Evolutionary conservation across 2,797 vertebrate species (phyloP).

Genomic region (Adelosebastes latens): DNA sequence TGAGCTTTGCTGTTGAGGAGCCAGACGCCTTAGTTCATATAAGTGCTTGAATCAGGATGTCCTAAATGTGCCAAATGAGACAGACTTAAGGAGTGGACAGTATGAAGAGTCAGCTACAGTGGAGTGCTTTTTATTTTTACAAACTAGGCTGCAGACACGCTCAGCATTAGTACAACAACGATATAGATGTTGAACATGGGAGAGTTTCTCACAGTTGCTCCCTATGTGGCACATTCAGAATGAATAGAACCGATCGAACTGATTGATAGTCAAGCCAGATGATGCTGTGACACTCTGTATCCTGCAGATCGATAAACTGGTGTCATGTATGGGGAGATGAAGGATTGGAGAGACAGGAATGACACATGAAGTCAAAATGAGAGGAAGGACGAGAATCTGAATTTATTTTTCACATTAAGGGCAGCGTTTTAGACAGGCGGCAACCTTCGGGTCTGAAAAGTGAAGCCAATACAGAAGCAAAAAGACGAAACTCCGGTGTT

Average conservation of each 20-base stretch:
- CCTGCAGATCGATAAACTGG: conserved; percentile 33
- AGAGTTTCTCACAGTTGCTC: neutral
- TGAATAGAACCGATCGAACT: conserved; percentile 20
- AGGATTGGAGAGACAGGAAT: neutral
- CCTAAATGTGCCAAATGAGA: conserved; percentile 63
- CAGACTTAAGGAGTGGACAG: conserved; percentile 31
- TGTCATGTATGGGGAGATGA: conserved; percentile 1
- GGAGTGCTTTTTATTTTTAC: neutral
- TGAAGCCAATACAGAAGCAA: neutral
- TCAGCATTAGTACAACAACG: neutral
- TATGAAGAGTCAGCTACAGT: conserved; percentile 4
- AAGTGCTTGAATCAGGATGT: conserved; percentile 41
- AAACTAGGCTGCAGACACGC: neutral
- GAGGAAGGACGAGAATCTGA: neutral
- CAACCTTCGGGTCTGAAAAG: neutral
- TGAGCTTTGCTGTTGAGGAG: conserved; percentile 49
- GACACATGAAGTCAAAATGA: neutral
- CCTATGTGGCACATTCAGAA: conserved; percentile 6
- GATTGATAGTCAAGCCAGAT: conserved; percentile 30
- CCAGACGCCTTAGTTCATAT: neutral
- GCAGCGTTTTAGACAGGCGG: neutral
- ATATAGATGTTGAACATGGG: conserved; percentile 1
- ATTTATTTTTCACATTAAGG: neutral
- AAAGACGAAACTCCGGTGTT: neutral
- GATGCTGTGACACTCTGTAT: conserved; percentile 27